phyloP scores from a whole-genome alignment of 2,888 invertebrate genomes.

The Tachystola acroxantha region DNA sequence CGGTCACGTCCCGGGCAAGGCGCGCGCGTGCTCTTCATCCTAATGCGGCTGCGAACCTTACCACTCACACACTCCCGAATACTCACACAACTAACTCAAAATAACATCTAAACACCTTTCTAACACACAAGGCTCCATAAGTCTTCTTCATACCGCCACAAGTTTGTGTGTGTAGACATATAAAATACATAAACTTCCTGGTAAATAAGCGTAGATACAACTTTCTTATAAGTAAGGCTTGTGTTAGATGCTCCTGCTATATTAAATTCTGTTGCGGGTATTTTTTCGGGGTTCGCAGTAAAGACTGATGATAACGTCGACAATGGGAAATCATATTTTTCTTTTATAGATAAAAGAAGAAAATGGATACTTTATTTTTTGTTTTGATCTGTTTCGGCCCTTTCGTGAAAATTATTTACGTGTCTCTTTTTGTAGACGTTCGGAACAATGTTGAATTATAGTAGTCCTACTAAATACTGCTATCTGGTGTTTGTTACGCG shows the following conservation, averaged over 20 bases:
- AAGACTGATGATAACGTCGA: slow-evolving; percentile 51
- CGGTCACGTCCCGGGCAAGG: slow-evolving; percentile 74
- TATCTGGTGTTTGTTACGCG: no score
- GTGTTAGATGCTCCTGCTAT: slow-evolving; percentile 57
- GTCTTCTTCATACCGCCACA: slow-evolving; percentile 26
- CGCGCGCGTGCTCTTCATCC: slow-evolving; percentile 73
- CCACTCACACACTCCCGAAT: slow-evolving; percentile 57
- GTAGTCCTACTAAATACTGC: no score
- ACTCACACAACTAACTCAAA: slow-evolving; percentile 37
- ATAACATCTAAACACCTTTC: slow-evolving; percentile 49
- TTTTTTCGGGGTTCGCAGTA: slow-evolving; percentile 47
- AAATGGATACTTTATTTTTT: slow-evolving; percentile 47
- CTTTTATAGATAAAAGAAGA: slow-evolving; percentile 39
- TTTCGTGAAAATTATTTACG: slow-evolving; percentile 42
- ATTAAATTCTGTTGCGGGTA: slow-evolving; percentile 66
- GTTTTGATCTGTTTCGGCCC: slow-evolving; percentile 34
- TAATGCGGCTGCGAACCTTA: slow-evolving; percentile 62
- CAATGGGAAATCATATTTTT: slow-evolving; percentile 60
- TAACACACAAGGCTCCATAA: slow-evolving; percentile 29
- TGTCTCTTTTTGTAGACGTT: slow-evolving; percentile 25
- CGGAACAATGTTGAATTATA: slow-evolving; percentile 4
- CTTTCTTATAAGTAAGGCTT: slow-evolving; percentile 59
- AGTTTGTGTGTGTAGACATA: slow-evolving; percentile 43
- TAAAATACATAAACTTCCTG: slow-evolving; percentile 70
- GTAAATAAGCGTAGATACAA: slow-evolving; percentile 71